Evolutionary conservation across 2,888 invertebrate species (phyloP).

Genomic region (Machimus rusticus): DNA sequence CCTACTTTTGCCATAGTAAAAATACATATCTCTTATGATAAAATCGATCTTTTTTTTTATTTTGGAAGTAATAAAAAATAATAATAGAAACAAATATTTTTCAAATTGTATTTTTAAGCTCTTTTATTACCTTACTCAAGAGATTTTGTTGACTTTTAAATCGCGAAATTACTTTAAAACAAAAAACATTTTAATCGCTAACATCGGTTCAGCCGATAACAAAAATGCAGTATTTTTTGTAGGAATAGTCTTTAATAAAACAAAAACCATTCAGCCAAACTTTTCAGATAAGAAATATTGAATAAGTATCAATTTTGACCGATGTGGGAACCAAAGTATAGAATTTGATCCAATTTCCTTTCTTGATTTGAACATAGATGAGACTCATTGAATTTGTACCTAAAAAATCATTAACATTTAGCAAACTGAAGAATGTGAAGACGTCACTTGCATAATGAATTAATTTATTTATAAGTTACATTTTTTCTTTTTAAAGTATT

Average conservation of each 20-base stretch:
- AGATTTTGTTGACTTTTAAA: too few relatives aligned
- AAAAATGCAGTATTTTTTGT: too few relatives aligned
- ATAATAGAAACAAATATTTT: too few relatives aligned
- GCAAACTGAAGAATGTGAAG: background rate
- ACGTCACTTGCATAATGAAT: background rate
- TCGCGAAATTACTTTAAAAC: too few relatives aligned
- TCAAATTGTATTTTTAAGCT: too few relatives aligned
- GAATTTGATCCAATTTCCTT: background rate
- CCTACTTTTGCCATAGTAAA: background rate
- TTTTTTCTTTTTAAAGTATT: background rate
- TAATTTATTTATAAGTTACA: background rate
- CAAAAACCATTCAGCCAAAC: too few relatives aligned
- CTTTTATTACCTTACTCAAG: too few relatives aligned
- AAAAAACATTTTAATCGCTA: too few relatives aligned
- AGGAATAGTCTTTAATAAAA: too few relatives aligned
- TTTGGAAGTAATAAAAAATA: too few relatives aligned
- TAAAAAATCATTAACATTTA: background rate
- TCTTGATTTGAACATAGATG: background rate
- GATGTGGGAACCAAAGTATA: background rate
- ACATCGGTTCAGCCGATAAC: too few relatives aligned
- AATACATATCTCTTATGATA: background rate
- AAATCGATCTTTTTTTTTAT: too few relatives aligned
- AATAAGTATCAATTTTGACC: background rate
- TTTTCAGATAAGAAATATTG: background rate
- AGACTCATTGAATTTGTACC: constrained; percentile 5